These are phyloP conservation scores for Melanotaenia parkinsoni DNA, from an alignment of 2,797 vertebrate species.

Conservation along the genomic window DNA sequence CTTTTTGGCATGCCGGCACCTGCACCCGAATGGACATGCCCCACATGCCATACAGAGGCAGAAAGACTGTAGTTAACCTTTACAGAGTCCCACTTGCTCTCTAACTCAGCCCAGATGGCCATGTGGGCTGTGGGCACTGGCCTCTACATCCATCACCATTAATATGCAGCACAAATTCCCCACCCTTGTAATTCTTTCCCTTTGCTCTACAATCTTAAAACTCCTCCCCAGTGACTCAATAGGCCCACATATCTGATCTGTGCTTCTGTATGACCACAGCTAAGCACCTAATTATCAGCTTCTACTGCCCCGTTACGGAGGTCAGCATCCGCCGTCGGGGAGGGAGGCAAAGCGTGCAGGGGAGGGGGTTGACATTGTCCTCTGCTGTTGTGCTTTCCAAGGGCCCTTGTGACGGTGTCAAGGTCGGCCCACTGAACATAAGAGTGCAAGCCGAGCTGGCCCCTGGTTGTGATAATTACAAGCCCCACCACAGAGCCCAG, in stretches of 20 bases:
- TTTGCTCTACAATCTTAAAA: slow-evolving; percentile 45
- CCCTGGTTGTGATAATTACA: slow-evolving; percentile 53
- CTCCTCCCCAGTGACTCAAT: slow-evolving; percentile 44
- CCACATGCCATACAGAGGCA: slow-evolving; percentile 7
- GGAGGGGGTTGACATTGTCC: slow-evolving; percentile 37
- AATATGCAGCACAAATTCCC: slow-evolving; percentile 56
- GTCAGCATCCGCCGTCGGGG: slow-evolving; percentile 31
- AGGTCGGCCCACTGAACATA: slow-evolving; percentile 26
- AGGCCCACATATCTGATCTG: slow-evolving; percentile 51
- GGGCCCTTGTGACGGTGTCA: slow-evolving; percentile 38
- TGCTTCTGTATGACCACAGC: slow-evolving; percentile 27
- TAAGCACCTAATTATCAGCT: slow-evolving; percentile 64
- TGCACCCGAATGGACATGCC: slow-evolving; percentile 1
- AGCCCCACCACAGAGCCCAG: slow-evolving; percentile 2
- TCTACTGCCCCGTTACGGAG: slow-evolving; percentile 42
- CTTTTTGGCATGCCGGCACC: slow-evolving; percentile 29
- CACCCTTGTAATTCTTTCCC: slow-evolving; percentile 54
- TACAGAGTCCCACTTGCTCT: slow-evolving; percentile 42
- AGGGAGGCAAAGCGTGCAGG: not conserved
- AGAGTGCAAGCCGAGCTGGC: slow-evolving; percentile 16
- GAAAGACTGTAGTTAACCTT: slow-evolving; percentile 52
- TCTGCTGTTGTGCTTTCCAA: slow-evolving; percentile 31
- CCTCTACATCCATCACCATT: slow-evolving; percentile 46
- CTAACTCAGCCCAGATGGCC: slow-evolving; percentile 55
- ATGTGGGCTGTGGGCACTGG: slow-evolving; percentile 31